Conservation (phyloP, 2,797 vertebrate genomes). For the Anabacerthia variegaticeps region DNA sequence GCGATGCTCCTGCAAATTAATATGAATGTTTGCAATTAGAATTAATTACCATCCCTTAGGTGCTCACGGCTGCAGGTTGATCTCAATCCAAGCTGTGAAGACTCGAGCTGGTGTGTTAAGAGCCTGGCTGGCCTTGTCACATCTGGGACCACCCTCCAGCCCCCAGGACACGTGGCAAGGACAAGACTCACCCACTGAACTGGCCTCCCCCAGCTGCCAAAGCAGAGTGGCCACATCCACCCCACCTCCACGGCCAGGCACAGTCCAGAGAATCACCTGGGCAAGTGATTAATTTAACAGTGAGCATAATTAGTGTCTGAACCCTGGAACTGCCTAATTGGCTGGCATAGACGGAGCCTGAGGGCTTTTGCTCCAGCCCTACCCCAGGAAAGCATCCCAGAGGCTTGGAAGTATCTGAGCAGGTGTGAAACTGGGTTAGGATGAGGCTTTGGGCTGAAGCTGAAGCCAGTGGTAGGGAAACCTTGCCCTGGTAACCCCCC, state of each 20-base stretch:
- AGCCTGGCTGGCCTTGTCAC: background rate
- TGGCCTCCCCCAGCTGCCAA: background rate
- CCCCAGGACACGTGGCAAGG: background rate
- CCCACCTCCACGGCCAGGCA: background rate
- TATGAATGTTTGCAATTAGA: background rate
- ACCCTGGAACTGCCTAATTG: constrained; percentile 17
- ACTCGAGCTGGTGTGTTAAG: background rate
- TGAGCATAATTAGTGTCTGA: constrained; percentile 18
- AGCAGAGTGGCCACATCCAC: background rate
- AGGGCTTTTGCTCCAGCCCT: background rate
- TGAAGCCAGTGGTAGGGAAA: background rate
- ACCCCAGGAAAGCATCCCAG: background rate
- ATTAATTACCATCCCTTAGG: background rate
- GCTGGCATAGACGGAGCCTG: background rate
- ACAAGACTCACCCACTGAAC: background rate
- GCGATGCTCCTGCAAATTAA: background rate
- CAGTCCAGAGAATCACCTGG: background rate
- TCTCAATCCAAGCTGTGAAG: background rate
- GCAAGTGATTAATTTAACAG: background rate
- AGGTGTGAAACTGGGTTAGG: constrained; percentile 3
- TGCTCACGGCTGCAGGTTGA: background rate
- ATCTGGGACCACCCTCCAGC: background rate
- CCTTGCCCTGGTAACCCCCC: background rate
- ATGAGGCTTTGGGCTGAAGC: background rate
- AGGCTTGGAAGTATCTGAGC: background rate